These are phyloP conservation scores for Drosophila leonis DNA, from an alignment of 2,888 invertebrate species.

Conservation along the genomic window DNA sequence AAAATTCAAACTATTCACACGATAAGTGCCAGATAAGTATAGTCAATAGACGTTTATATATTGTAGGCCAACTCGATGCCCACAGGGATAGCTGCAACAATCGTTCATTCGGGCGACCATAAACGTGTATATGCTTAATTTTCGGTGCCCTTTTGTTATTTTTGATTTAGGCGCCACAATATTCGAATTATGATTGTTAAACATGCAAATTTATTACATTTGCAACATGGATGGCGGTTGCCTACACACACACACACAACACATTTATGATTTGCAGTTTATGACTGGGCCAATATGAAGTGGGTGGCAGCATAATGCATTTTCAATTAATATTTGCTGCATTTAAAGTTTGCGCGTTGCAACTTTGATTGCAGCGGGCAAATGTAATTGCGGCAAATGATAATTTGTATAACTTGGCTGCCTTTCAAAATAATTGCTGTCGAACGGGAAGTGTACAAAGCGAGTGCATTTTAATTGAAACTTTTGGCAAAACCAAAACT, in stretches of 20 bases:
- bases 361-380: slow-evolving; percentile 17
- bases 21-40: background rate
- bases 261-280: slow-evolving; percentile 4
- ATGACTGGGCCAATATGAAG: background rate
- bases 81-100: slow-evolving; percentile 6
- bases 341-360: slow-evolving; percentile 22
- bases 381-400: slow-evolving; percentile 27
- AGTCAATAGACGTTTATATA: background rate
- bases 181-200: slow-evolving; percentile 75
- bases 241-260: slow-evolving; percentile 3
- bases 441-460: slow-evolving; percentile 9
- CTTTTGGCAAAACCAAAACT: slow-evolving; percentile 16
- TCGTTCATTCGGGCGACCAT: slow-evolving; percentile 52
- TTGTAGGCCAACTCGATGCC: background rate
- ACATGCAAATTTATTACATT: slow-evolving; percentile 74
- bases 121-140: slow-evolving; percentile 48
- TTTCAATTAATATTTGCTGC: slow-evolving; percentile 26
- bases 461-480: slow-evolving; percentile 64
- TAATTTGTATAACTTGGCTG: slow-evolving; percentile 45
- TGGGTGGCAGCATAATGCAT: slow-evolving; percentile 7
- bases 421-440: slow-evolving; percentile 14
- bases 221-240: too few relatives aligned
- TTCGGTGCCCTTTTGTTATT: slow-evolving; percentile 54
- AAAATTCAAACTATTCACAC: background rate
- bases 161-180: slow-evolving; percentile 70